These are phyloP conservation scores for Pachyseris speciosa DNA, from an alignment of 64 coral and sea anemone species.

Conservation along the genomic window DNA sequence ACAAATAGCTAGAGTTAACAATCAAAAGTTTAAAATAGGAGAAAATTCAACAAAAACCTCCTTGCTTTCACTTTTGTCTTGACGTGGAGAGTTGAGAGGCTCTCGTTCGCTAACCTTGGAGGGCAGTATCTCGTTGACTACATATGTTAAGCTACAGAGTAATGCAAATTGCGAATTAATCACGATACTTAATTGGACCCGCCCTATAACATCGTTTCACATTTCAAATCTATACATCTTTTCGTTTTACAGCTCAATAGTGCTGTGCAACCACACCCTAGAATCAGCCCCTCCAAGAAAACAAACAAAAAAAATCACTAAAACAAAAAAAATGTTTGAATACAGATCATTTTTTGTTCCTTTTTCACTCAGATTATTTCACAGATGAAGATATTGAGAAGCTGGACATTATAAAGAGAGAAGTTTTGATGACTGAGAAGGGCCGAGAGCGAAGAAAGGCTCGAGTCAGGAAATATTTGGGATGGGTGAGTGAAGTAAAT, in stretches of 20 bases:
- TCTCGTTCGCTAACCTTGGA: too few relatives aligned
- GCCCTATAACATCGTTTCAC: too few relatives aligned
- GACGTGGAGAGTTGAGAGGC: not conserved
- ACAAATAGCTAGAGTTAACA: not conserved
- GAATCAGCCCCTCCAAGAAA: too few relatives aligned
- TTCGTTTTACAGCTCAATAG: too few relatives aligned
- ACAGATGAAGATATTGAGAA: not conserved
- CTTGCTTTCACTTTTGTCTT: not conserved
- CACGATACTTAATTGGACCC: too few relatives aligned
- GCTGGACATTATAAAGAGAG: not conserved
- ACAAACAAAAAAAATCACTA: not conserved
- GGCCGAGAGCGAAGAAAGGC: not conserved
- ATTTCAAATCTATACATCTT: too few relatives aligned
- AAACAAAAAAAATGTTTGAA: not conserved
- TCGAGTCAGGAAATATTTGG: not conserved
- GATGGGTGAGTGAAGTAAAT: constrained; percentile 24
- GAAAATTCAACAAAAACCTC: too few relatives aligned
- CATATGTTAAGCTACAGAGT: too few relatives aligned
- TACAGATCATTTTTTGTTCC: not conserved
- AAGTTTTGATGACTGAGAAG: not conserved
- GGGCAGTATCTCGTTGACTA: too few relatives aligned
- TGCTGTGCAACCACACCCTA: too few relatives aligned
- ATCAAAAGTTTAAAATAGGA: not conserved
- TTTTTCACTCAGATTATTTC: not conserved
- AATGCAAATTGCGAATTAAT: too few relatives aligned